Evolutionary conservation across 1,140 invertebrate genomes (phyloP), one percentile per base, ranked within the genome.

Genomic region (Zelostemma sp.): DNA sequence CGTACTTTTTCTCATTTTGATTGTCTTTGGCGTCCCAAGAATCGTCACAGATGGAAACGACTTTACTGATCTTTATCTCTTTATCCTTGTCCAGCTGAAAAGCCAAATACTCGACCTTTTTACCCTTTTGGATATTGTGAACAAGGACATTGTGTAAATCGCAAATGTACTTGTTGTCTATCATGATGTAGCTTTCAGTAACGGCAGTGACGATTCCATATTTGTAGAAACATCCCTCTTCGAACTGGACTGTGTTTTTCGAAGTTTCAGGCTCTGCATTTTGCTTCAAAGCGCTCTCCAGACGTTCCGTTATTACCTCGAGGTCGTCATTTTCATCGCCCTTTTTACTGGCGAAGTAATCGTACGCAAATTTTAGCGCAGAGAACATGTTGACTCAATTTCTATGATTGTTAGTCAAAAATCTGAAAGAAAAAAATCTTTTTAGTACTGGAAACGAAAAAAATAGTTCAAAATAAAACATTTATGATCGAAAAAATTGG

Each of bases 121-220:
- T 62, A 0, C 79, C 82, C 12, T 75, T 8, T 60, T 75, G 38
- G 1, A 82, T 33, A 48, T 35, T n/a, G n/a, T 77, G 63, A 3
- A 18, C 19, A 1, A 62, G 49, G 0, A 41, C 21, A 1, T 72
- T 33, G 28, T 74, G 51, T 6, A 48, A 57, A 14, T 83, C 72
- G 14, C 77, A 84, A 9, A 68, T 47, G 65, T 77, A 78, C n/a
- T 55, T 54, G 6, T 81, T 49, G 28, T 86, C 78, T 11, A 86
- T 75, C 1, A 84, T 9, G 19, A 83, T 21, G 40, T 72, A 72
- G 28, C 75, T 47, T 1, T 43, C 25, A 0, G 18, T 16, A 1
- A 82, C 41, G 0, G 15, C 18, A n/a, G 78, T 83, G 0, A 86
- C 45, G 3, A 1, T 56, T 21, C 84, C 83, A 31, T 28, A 77